phyloP scores from a whole-genome alignment of 2,888 invertebrate genomes.

The Troides oblongomaculatus region DNA sequence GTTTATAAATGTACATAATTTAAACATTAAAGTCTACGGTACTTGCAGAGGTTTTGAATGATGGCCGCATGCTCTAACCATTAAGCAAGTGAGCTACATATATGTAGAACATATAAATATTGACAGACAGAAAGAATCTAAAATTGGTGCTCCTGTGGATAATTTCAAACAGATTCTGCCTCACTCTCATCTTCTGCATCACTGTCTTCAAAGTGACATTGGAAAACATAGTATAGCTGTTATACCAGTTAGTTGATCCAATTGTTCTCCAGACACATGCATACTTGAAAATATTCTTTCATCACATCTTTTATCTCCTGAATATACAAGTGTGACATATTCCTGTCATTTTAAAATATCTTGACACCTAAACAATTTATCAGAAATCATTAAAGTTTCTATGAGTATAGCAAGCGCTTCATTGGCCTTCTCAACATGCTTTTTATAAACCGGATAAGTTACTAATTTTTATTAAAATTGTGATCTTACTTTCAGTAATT shows the following conservation, averaged over 20 bases:
- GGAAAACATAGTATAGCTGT: conserved; percentile 98
- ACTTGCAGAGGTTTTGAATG: too few species aligned
- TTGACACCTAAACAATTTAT: conserved; percentile 95
- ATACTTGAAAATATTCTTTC: conserved; percentile 98
- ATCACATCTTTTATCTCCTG: conserved; percentile 94
- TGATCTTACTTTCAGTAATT: too few species aligned
- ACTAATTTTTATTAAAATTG: too few species aligned
- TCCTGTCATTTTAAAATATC: conserved; percentile 90
- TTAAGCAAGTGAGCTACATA: too few species aligned
- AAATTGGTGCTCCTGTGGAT: neutral
- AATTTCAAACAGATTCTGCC: conserved; percentile 50
- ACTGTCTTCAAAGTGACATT: conserved; percentile 95
- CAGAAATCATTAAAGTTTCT: conserved; percentile 96
- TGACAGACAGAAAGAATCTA: too few species aligned
- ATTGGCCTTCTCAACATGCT: conserved; percentile 92
- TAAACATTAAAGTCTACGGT: too few species aligned
- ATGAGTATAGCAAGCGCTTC: conserved; percentile 90
- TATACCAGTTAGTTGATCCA: conserved; percentile 96
- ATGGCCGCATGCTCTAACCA: too few species aligned
- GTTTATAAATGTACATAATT: too few species aligned
- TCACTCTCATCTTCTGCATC: conserved; percentile 82
- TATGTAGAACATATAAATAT: too few species aligned
- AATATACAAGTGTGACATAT: conserved; percentile 95
- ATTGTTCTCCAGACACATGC: conserved; percentile 99
- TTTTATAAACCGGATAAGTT: conserved; percentile 66